Percentiles rank a stretch among this genome's conserved stretches.
Evolutionary conservation across 2,888 invertebrate genomes (phyloP).

Genomic region (Campoletis raptor): DNA sequence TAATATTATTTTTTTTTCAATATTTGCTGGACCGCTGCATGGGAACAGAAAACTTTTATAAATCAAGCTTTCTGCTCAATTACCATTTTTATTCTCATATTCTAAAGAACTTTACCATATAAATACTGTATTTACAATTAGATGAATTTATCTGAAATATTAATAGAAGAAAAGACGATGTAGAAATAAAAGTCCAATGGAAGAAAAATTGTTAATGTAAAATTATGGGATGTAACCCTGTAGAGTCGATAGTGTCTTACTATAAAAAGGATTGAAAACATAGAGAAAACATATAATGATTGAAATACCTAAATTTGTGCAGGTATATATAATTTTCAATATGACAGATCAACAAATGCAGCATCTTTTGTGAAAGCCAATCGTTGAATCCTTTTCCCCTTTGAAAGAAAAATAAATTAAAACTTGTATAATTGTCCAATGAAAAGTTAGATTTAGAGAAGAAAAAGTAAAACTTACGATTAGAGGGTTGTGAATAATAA

Average conservation of each 20-base stretch:
- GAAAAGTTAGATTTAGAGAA: constrained; percentile 24
- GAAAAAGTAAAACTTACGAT: constrained; percentile 58
- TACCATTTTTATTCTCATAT: not conserved
- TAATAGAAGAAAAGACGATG: constrained; percentile 14
- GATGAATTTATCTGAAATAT: not conserved
- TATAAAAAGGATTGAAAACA: constrained; percentile 51
- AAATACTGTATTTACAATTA: not conserved
- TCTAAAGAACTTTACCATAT: not conserved
- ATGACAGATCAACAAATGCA: constrained; percentile 36
- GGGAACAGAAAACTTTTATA: not conserved
- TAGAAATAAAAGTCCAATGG: constrained; percentile 35
- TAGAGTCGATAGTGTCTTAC: constrained; percentile 63
- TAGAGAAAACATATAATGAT: constrained; percentile 12
- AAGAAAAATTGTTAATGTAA: constrained; percentile 60
- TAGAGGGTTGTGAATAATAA: constrained; percentile 80
- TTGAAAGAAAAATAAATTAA: not conserved
- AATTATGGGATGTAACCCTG: constrained; percentile 55
- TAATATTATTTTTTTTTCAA: not conserved
- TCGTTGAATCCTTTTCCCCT: constrained; percentile 16
- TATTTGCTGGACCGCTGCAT: not conserved
- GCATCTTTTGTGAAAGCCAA: constrained; percentile 41
- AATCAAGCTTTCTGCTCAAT: not conserved
- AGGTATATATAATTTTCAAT: constrained; percentile 40
- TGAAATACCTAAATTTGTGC: constrained; percentile 26
- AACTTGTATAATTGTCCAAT: constrained; percentile 42